Percentiles rank a stretch among this genome's conserved stretches.
These are phyloP conservation scores for Drosophila fulvimacula DNA, from an alignment of 2,888 invertebrate genomes.

Conservation along the genomic window DNA sequence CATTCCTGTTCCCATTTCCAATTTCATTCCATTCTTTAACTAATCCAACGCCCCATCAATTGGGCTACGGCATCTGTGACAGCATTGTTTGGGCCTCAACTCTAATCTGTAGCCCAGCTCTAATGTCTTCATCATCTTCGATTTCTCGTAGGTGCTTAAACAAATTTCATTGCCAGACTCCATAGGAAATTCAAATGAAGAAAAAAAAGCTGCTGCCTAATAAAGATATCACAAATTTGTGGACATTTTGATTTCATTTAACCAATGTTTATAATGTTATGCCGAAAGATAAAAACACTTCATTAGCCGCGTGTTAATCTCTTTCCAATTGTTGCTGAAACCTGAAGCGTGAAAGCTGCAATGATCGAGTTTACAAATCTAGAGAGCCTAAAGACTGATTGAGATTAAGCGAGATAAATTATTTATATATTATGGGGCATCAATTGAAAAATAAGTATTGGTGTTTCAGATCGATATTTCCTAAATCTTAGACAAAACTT, in stretches of 20 bases:
- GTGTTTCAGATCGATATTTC: not conserved
- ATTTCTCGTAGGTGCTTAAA: slow-evolving; percentile 28
- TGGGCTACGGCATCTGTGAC: slow-evolving; percentile 52
- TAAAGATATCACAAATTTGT: slow-evolving; percentile 60
- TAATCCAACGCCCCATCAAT: slow-evolving; percentile 47
- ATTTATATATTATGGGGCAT: not conserved
- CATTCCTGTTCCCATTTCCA: slow-evolving; percentile 3
- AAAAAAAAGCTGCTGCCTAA: slow-evolving; percentile 15
- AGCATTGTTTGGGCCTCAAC: slow-evolving; percentile 54
- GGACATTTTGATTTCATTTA: slow-evolving; percentile 8
- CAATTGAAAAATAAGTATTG: not conserved
- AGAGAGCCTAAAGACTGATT: slow-evolving; percentile 8
- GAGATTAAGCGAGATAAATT: slow-evolving; percentile 5
- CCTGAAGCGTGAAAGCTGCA: slow-evolving; percentile 67
- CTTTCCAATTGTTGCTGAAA: slow-evolving; percentile 13
- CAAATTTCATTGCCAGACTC: slow-evolving; percentile 45
- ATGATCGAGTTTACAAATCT: slow-evolving; percentile 20
- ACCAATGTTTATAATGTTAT: slow-evolving; percentile 58
- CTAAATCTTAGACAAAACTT: not conserved
- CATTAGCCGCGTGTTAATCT: slow-evolving; percentile 70
- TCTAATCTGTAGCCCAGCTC: slow-evolving; percentile 45
- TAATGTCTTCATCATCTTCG: slow-evolving; percentile 62
- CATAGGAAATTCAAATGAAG: not conserved
- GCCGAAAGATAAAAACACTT: slow-evolving; percentile 59
- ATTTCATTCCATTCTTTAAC: slow-evolving; percentile 37